A percentile compares a stretch with the other conserved stretches of the same genome.
phyloP scores from a whole-genome alignment of 2,888 invertebrate genomes.

The Cataglyphis altisquamis region DNA sequence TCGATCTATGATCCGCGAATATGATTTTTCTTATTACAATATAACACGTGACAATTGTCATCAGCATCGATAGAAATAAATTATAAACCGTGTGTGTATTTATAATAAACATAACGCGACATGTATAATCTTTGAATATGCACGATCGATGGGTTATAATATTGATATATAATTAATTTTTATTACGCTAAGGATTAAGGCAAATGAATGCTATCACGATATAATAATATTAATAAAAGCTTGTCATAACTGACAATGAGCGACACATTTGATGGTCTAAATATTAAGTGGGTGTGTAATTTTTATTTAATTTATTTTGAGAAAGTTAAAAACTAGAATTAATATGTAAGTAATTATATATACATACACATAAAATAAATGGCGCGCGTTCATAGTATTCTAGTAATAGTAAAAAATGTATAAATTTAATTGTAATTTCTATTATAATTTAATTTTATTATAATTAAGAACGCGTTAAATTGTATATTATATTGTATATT shows the following conservation, averaged over 20 bases:
- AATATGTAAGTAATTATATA: too few species aligned
- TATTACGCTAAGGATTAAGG: constrained; percentile 40
- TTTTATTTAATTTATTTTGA: too few species aligned
- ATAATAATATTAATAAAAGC: constrained; percentile 12
- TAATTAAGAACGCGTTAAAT: not conserved
- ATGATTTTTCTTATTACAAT: not conserved
- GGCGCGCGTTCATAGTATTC: too few species aligned
- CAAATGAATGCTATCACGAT: constrained; percentile 36
- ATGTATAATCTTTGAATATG: not conserved
- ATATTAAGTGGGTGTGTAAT: too few species aligned
- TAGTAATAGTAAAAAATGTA: not conserved
- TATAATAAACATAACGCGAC: not conserved
- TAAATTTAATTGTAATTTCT: not conserved
- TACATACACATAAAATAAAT: too few species aligned
- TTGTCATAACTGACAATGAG: too few species aligned
- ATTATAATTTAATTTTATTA: not conserved
- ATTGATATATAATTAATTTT: constrained; percentile 43
- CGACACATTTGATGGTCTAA: too few species aligned
- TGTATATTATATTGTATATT: not conserved
- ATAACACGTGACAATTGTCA: not conserved
- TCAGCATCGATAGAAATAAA: not conserved
- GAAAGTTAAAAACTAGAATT: too few species aligned
- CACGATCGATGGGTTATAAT: constrained; percentile 14
- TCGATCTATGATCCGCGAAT: not conserved
- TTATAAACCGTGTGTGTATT: not conserved